phyloP scores from a whole-genome alignment of 2,113 vertebrate species.

The Actinemys pallida region DNA sequence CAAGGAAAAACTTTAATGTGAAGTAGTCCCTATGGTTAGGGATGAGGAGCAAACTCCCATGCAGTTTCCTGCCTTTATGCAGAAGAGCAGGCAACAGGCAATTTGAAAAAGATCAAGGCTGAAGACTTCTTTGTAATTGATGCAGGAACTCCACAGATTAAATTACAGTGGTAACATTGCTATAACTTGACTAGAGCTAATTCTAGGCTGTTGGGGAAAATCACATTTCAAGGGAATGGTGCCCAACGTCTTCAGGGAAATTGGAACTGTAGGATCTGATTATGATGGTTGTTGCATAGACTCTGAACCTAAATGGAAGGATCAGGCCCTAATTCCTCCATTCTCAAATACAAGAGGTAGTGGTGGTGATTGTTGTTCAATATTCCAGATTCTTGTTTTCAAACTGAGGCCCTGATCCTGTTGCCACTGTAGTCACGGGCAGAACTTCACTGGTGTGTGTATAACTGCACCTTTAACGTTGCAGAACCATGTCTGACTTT shows the following conservation, averaged over 20 bases:
- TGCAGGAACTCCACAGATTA: background rate
- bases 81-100: constrained; percentile 6
- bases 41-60: background rate
- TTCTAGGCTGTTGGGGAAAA: background rate
- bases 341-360: background rate
- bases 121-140: constrained; percentile 35
- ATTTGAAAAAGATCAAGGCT: constrained; percentile 54
- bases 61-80: constrained; percentile 27
- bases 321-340: background rate
- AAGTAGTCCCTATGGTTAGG: constrained; percentile 22
- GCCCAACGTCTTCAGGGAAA: background rate
- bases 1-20: constrained; percentile 37
- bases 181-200: background rate
- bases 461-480: background rate
- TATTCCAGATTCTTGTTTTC: background rate
- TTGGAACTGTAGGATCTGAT: background rate
- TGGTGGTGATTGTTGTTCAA: background rate
- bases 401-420: background rate
- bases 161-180: background rate
- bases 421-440: background rate
- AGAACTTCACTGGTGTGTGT: background rate
- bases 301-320: background rate
- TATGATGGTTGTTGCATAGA: background rate
- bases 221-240: background rate
- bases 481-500: background rate